Evolutionary conservation across 1,140 invertebrate species (phyloP).

Genomic region (Nasonia vitripennis): DNA sequence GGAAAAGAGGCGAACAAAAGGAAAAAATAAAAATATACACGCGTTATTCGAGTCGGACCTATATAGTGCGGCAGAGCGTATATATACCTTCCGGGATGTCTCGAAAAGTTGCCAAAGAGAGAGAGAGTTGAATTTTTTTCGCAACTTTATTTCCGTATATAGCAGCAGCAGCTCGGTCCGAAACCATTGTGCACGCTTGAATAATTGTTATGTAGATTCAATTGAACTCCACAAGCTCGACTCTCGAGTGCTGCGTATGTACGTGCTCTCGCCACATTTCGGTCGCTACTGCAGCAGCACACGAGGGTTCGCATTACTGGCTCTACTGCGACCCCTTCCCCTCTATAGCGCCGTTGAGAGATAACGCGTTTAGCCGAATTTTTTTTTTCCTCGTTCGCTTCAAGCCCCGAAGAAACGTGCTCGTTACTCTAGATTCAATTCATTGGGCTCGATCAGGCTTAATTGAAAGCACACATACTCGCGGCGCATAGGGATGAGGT

Average conservation of each 20-base stretch:
- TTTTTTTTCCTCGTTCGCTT: constrained; percentile 2
- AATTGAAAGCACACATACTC: constrained; percentile 19
- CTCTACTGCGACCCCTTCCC: constrained; percentile 1
- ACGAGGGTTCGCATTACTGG: neutral
- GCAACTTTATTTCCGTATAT: constrained; percentile 8
- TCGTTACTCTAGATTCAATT: constrained; percentile 27
- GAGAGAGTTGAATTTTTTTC: neutral
- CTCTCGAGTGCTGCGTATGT: neutral
- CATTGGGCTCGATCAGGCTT: constrained; percentile 56
- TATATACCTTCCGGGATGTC: neutral
- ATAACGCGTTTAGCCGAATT: constrained; percentile 28
- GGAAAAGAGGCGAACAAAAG: neutral
- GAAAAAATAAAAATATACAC: neutral
- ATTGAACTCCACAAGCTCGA: constrained; percentile 51
- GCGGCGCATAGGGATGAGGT: constrained; percentile 4
- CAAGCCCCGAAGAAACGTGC: neutral
- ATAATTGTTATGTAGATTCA: constrained; percentile 57
- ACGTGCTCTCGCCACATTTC: neutral
- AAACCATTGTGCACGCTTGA: constrained; percentile 50
- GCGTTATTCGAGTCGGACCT: neutral
- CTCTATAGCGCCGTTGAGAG: neutral
- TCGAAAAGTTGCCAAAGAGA: neutral
- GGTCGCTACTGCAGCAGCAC: neutral
- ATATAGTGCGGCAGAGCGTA: neutral
- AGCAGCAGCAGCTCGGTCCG: neutral